phyloP scores from a whole-genome alignment of 1,140 invertebrate genomes.

The Magallana angulata region DNA sequence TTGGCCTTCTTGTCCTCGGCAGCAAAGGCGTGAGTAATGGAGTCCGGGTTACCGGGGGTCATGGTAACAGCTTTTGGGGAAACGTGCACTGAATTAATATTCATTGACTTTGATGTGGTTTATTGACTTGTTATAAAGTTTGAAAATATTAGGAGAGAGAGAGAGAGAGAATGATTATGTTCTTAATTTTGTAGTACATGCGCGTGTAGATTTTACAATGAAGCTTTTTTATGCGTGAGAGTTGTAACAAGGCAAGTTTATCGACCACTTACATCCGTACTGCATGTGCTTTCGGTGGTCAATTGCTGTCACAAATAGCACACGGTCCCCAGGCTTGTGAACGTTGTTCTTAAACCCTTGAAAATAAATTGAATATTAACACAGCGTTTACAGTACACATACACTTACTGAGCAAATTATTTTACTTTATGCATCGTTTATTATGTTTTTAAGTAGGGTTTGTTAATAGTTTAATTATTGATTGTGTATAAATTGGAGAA shows the following conservation, averaged over 20 bases:
- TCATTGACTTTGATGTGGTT: background rate
- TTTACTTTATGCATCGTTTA: too few relatives aligned
- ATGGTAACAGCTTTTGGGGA: conserved; percentile 49
- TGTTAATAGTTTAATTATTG: too few relatives aligned
- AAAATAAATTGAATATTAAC: background rate
- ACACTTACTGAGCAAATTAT: too few relatives aligned
- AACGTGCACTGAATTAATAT: conserved; percentile 39
- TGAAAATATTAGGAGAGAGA: too few relatives aligned
- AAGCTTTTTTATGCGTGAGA: too few relatives aligned
- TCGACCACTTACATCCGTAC: conserved; percentile 39
- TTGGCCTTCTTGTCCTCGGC: conserved; percentile 52
- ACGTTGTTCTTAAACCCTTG: conserved; percentile 44
- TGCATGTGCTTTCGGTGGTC: conserved; percentile 45
- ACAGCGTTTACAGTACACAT: background rate
- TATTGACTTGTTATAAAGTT: too few relatives aligned
- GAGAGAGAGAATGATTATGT: too few relatives aligned
- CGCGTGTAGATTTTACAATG: too few relatives aligned
- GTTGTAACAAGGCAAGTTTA: too few relatives aligned
- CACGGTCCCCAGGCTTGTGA: conserved; percentile 40
- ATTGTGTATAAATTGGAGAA: too few relatives aligned
- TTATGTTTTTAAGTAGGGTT: too few relatives aligned
- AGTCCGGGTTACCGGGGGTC: conserved; percentile 50
- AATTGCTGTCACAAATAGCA: conserved; percentile 21
- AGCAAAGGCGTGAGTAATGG: conserved; percentile 41
- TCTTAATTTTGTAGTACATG: too few relatives aligned